Percentiles rank a stretch among this genome's conserved stretches.
phyloP scores from a whole-genome alignment of 2,888 invertebrate genomes.

The Latrodectus hesperus region DNA sequence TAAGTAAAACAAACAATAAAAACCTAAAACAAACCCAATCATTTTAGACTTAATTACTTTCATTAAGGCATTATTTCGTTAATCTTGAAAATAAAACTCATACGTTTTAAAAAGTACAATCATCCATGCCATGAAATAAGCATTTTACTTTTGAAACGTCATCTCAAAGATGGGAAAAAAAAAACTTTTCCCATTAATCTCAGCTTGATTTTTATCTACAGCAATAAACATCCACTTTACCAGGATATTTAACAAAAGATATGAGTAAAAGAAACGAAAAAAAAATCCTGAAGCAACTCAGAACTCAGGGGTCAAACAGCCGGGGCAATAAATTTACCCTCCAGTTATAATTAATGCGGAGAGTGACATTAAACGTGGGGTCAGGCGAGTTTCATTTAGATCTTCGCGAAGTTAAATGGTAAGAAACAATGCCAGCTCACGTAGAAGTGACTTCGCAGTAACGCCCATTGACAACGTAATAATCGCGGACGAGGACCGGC shows the following conservation, averaged over 20 bases:
- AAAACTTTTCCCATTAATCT: background rate
- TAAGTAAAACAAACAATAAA: too few relatives aligned
- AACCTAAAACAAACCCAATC: too few relatives aligned
- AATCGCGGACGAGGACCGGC: constrained; percentile 24
- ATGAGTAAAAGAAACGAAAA: background rate
- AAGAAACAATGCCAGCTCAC: constrained; percentile 40
- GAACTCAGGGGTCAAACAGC: constrained; percentile 15
- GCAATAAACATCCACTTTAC: constrained; percentile 2
- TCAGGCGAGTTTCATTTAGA: constrained; percentile 7
- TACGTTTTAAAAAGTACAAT: too few relatives aligned
- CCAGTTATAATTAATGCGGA: constrained; percentile 26
- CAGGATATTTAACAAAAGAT: background rate
- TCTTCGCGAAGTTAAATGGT: background rate
- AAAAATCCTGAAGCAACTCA: background rate
- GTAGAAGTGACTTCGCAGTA: background rate
- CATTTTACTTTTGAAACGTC: too few relatives aligned
- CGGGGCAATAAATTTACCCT: constrained; percentile 21
- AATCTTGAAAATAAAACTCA: too few relatives aligned
- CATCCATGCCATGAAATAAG: too few relatives aligned
- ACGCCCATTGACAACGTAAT: constrained; percentile 52
- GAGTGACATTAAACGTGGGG: constrained; percentile 9
- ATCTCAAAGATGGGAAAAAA: too few relatives aligned
- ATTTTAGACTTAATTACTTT: too few relatives aligned
- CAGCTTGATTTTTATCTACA: background rate
- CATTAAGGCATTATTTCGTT: too few relatives aligned